phyloP scores from a whole-genome alignment of 2,888 invertebrate species.

The Drosophila merina region DNA sequence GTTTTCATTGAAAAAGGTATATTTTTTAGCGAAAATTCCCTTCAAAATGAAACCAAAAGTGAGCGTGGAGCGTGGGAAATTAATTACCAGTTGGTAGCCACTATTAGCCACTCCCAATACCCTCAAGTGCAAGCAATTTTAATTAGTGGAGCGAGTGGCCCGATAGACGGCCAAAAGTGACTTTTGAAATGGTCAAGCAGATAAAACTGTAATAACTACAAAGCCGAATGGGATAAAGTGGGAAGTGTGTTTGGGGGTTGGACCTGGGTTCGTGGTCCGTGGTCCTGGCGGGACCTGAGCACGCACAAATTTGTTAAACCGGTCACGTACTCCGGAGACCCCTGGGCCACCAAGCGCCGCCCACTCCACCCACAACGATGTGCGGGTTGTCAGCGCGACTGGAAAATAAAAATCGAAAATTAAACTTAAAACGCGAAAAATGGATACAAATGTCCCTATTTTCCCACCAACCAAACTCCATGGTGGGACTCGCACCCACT shows the following conservation, averaged over 20 bases:
- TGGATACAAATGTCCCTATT: slow-evolving; percentile 57
- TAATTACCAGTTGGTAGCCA: slow-evolving; percentile 36
- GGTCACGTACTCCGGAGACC: slow-evolving; percentile 59
- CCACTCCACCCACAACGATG: slow-evolving; percentile 24
- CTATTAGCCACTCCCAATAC: slow-evolving; percentile 46
- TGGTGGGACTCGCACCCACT: background rate
- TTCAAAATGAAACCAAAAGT: background rate
- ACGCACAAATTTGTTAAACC: slow-evolving; percentile 76
- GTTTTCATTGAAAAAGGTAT: too few relatives aligned
- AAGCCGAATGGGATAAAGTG: slow-evolving; percentile 53
- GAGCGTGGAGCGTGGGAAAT: slow-evolving; percentile 60
- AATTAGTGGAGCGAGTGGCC: slow-evolving; percentile 56
- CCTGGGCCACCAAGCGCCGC: slow-evolving; percentile 9
- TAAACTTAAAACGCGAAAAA: slow-evolving; percentile 68
- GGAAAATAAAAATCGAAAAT: slow-evolving; percentile 75
- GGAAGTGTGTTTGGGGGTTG: slow-evolving; percentile 9
- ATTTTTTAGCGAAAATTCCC: too few relatives aligned
- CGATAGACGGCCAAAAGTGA: slow-evolving; percentile 54
- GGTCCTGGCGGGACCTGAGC: slow-evolving; percentile 31
- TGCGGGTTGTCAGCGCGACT: slow-evolving; percentile 61
- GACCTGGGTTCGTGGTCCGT: background rate
- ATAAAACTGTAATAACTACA: slow-evolving; percentile 77
- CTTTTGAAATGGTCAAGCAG: slow-evolving; percentile 66
- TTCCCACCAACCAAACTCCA: slow-evolving; percentile 5
- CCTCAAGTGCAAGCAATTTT: slow-evolving; percentile 65